A percentile compares a stretch with the other conserved stretches of the same genome.
These are phyloP conservation scores for Percopsis omiscomaycus DNA, from an alignment of 2,797 vertebrate genomes.

Conservation along the genomic window DNA sequence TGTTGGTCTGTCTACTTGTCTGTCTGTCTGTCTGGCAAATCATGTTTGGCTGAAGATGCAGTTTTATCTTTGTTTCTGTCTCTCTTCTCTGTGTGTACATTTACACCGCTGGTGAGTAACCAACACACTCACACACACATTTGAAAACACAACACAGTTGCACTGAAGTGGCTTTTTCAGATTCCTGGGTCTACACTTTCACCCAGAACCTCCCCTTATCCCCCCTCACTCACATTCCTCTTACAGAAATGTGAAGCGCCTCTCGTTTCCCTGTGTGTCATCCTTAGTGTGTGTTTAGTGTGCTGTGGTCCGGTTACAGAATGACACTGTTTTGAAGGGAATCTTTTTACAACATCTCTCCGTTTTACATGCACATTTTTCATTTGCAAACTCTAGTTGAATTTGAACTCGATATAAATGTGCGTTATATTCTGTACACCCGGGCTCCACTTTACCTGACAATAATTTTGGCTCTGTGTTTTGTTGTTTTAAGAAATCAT, in stretches of 20 bases:
- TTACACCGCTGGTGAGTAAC: constrained; percentile 81
- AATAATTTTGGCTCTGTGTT: background rate
- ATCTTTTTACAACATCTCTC: background rate
- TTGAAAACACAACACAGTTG: constrained; percentile 17
- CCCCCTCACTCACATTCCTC: constrained; percentile 29
- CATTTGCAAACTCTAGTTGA: background rate
- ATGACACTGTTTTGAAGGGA: background rate
- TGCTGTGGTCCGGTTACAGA: background rate
- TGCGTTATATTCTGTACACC: too few species aligned
- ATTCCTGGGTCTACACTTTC: constrained; percentile 41
- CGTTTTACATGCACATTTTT: background rate
- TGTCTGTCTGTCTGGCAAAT: constrained; percentile 46
- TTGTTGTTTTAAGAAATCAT: background rate
- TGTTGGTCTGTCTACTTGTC: constrained; percentile 34
- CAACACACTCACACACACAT: constrained; percentile 27
- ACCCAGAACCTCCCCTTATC: constrained; percentile 27
- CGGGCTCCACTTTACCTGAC: background rate
- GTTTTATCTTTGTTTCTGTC: constrained; percentile 81
- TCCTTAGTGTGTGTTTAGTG: constrained; percentile 1
- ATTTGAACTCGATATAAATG: background rate
- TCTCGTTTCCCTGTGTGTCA: constrained; percentile 8
- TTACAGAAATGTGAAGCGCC: constrained; percentile 12
- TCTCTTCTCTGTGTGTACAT: constrained; percentile 80
- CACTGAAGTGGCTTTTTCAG: constrained; percentile 12
- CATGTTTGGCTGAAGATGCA: constrained; percentile 68